A percentile compares a stretch with the other conserved stretches of the same genome.
These are phyloP conservation scores for Gallirallus australis DNA, from an alignment of 2,797 vertebrate genomes.

Conservation along the genomic window DNA sequence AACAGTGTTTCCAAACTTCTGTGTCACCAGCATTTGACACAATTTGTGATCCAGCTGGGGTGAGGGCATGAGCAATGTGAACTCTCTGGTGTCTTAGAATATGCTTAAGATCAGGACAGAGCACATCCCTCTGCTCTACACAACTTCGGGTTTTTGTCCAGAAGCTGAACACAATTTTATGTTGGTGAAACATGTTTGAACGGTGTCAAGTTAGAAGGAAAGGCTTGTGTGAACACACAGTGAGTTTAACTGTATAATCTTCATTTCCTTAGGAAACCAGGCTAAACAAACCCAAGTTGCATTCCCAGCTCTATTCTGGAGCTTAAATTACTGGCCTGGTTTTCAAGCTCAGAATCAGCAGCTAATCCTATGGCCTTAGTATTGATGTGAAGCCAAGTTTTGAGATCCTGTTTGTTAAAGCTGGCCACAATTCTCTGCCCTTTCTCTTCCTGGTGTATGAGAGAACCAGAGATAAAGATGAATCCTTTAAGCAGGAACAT, in stretches of 20 bases:
- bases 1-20: background rate
- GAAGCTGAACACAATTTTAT: background rate
- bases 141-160: background rate
- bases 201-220: background rate
- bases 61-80: background rate
- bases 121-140: background rate
- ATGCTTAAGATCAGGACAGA: background rate
- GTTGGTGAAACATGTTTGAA: background rate
- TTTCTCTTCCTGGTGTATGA: background rate
- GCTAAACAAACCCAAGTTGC: background rate
- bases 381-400: background rate
- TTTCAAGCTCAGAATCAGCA: background rate
- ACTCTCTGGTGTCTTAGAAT: background rate
- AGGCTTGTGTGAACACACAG: background rate
- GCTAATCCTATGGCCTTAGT: background rate
- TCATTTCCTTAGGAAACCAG: background rate
- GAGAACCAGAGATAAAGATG: background rate
- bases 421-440: background rate
- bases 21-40: background rate
- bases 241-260: background rate
- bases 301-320: background rate
- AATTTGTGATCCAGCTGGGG: background rate
- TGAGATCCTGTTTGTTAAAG: slow-evolving; percentile 8
- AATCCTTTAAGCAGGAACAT: background rate
- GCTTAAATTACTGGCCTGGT: background rate